Base-by-base conservation (phyloP, 2,888 invertebrate genomes). In the Tenthredo notha region DNA sequence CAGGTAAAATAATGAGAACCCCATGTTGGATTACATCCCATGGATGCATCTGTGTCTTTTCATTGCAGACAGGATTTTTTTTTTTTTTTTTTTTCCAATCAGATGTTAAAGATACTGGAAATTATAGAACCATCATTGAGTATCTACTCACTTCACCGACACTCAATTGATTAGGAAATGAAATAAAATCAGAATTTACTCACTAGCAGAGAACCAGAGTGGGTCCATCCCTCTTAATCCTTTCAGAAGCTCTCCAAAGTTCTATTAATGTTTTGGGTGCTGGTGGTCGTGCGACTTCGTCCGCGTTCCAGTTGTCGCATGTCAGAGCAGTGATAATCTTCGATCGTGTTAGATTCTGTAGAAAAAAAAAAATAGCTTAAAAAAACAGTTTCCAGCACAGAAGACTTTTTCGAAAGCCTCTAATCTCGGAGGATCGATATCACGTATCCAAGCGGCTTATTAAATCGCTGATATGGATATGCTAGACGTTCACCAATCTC, bases 201-300 rank as follows among this genome's bases (percentile, higher is more conserved):
- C 91, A 94, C 94, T 93, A 92, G 92, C 94, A 94, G 21, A 93
- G 91, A 7, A 93, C 90, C 7, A 94, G 88, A 6, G 93, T 90
- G 1, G 92, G 92, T 54, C 90, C 89, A 1, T 92, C 90, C 47
- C 92, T 91, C 1, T n/a, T 89, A 7, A 92, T 87, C 29, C 88
- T 89, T 58, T 93, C 92, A 18, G 92, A 88, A 82, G 92, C 90
- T 86, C 92, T 92, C 92, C 92, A 93, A 37, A 94, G 88, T 1
- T 90, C 87, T 9, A 94, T 88, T 84, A 94, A 90, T 21, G 91
- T 88, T 82, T 89, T 88, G 21, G 88, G 88, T 33, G 88, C 87
- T 2, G 91, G 90, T 12, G 91, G 89, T 61, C 29, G 25, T 82
- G 90, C 85, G 37, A 88, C 84, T 72, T 88, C 86, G 0, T 87